Base-by-base conservation (phyloP, 2,888 invertebrate species). In the Lypha dubia region DNA sequence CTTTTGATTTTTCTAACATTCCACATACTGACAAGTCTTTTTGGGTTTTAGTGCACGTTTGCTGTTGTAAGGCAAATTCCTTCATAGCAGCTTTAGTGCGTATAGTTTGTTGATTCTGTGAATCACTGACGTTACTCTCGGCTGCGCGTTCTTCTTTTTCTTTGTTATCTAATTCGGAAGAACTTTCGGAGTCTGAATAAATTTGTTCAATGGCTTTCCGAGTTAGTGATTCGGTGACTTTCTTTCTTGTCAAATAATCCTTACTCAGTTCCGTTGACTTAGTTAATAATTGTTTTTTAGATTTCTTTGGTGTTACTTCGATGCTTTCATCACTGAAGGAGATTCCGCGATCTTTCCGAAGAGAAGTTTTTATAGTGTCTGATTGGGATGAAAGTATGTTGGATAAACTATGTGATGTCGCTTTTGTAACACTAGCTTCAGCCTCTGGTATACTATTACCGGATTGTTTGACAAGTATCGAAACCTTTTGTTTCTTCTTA, bases 301-400 rank as follows among this genome's bases (percentile, higher is more conserved):
- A 76, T 77, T 91, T 93, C 32, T 95, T 94, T 35, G 95, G 94
- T 92, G 96, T 93, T 60, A 97, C 91, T 85, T 96, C 97, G 90
- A 97, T 97, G 90, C 96, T 97, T 87, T 96, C 97, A 91, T 97
- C 97, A 90, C 96, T 97, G 86, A 97, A 97, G 74, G 95, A 95
- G 63, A 94, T 95, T 77, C 87, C 87, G 58, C 89, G 86, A 65
- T 94, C 94, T 80, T 94, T 94, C 58, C 88, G 87, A 38, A 93
- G 93, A 91, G 96, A 93, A 91, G 96, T 96, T 88, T 94, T 79
- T 8, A 46, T 38, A 32, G 46, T 94, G 90, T 96, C 96, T 94
- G 96, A 95, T 91, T 91, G 91, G 8, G 92, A 89, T 53, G 91
- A 88, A 38, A 88, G 90, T n/a, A 88, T 86, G 28, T 87, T 87